Base-by-base conservation (phyloP, 2,797 vertebrate genomes). In the Bovichtus variegatus region DNA sequence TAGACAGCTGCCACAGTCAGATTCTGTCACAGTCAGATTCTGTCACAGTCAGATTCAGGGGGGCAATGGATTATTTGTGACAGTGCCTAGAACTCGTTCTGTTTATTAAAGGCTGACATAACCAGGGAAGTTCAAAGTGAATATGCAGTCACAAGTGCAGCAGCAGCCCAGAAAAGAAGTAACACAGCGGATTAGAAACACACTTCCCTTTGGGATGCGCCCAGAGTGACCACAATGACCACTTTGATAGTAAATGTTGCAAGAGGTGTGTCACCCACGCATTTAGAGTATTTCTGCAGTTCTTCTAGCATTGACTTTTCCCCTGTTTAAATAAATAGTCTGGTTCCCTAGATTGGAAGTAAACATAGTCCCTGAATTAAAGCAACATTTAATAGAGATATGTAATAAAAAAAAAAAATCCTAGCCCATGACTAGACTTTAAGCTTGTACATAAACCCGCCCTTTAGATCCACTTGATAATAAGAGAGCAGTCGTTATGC, bases 151-250 rank as follows among this genome's bases (percentile, higher is more conserved):
- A 6, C 6, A 8, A 10, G 23, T 27, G 34, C 49, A 38, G 5
- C 25, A 67, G 65, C 57, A 68, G 50, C 44, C 9, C 34, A 65
- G 38, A 63, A 9, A 38, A 67, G 40, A 77, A 63, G 69, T 49
- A 67, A 55, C 54, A 68, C 60, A 51, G 57, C 6, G 21, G 68
- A 84, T 80, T 78, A 75, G 12, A 79, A 70, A 66, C 47, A 76
- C 70, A 78, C 74, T 81, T 83, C 80, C 70, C 66, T 9, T 34
- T 79, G 77, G 83, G 69, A 88, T 77, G 57, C 66, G 50, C 54
- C 60, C 29, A 72, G 27, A 84, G 25, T 23, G 15, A 70, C 78
- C 36, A 63, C 76, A 78, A 64, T 60, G 31, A 66, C 49, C 27
- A 71, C 71, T 79, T 53, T 73, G 51, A 85, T 78, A 68, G 71